These are phyloP conservation scores for Heliconius cydno DNA, from an alignment of 2,888 invertebrate species.

Conservation along the genomic window DNA sequence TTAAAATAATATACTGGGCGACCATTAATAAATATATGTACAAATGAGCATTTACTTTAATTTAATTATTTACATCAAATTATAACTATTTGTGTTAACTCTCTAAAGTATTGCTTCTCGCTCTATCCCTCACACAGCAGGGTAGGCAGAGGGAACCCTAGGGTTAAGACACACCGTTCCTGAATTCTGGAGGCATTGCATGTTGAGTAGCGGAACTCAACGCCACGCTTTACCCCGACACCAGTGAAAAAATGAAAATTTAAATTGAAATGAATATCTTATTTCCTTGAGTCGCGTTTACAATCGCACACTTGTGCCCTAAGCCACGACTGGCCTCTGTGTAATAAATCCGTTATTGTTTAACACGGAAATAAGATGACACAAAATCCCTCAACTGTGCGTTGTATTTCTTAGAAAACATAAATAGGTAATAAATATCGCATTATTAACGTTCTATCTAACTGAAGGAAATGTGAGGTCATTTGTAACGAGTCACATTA, in stretches of 20 bases:
- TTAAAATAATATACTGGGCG: slow-evolving; percentile 37
- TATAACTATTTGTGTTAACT: background rate
- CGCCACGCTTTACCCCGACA: no score
- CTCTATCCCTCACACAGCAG: no score
- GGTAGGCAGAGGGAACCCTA: background rate
- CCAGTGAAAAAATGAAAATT: no score
- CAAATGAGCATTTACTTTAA: background rate
- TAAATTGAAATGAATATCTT: no score
- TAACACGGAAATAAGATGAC: slow-evolving; percentile 6
- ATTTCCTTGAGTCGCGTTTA: no score
- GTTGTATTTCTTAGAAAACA: slow-evolving; percentile 22
- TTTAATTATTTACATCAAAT: no score
- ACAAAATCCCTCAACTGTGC: slow-evolving; percentile 20
- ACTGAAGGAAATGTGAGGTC: slow-evolving; percentile 38
- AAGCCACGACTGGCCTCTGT: background rate
- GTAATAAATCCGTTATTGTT: slow-evolving; percentile 2
- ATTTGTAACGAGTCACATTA: slow-evolving; percentile 29
- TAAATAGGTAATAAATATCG: slow-evolving; percentile 40
- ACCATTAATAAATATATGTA: background rate
- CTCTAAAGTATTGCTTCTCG: no score
- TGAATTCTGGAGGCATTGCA: no score
- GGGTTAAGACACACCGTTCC: background rate
- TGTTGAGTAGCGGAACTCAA: no score
- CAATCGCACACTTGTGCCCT: no score
- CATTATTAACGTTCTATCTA: slow-evolving; percentile 37